Evolutionary conservation across 2,113 vertebrate species (phyloP).

Genomic region (Terrapene triunguis): DNA sequence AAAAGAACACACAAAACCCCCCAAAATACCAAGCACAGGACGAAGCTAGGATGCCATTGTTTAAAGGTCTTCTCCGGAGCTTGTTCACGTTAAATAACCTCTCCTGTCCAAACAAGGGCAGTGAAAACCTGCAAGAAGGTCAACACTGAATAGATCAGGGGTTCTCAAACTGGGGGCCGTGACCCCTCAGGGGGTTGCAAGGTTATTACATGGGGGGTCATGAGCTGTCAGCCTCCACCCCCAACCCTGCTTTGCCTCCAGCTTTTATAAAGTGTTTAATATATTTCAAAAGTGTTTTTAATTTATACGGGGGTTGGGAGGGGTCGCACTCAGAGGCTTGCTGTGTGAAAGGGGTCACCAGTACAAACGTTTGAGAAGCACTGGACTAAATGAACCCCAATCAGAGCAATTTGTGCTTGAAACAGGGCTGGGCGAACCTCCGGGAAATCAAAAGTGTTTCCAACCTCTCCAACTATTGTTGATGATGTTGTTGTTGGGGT

Average conservation of each 20-base stretch:
- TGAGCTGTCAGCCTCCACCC: too few relatives aligned
- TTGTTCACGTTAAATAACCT: neutral
- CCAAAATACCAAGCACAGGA: neutral
- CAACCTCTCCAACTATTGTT: slow-evolving; percentile 47
- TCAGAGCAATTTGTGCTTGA: slow-evolving; percentile 21
- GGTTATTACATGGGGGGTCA: too few relatives aligned
- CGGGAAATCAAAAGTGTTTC: slow-evolving; percentile 23
- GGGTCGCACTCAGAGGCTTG: too few relatives aligned
- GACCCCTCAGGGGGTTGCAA: too few relatives aligned
- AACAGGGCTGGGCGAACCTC: slow-evolving; percentile 51
- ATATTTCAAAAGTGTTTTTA: too few relatives aligned
- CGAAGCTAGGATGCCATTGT: neutral
- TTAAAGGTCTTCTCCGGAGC: neutral
- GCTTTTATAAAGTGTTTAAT: too few relatives aligned
- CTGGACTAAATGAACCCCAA: neutral
- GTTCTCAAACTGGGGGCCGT: neutral
- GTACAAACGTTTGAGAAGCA: too few relatives aligned
- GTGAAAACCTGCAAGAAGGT: neutral
- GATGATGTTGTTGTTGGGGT: slow-evolving; percentile 32
- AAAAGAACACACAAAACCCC: neutral
- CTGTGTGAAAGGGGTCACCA: too few relatives aligned
- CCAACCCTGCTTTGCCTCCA: too few relatives aligned
- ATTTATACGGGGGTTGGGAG: too few relatives aligned
- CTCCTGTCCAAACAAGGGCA: neutral
- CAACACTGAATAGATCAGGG: neutral